Evolutionary conservation across 2,113 vertebrate genomes (phyloP).

Genomic region (Struthidea cinerea): DNA sequence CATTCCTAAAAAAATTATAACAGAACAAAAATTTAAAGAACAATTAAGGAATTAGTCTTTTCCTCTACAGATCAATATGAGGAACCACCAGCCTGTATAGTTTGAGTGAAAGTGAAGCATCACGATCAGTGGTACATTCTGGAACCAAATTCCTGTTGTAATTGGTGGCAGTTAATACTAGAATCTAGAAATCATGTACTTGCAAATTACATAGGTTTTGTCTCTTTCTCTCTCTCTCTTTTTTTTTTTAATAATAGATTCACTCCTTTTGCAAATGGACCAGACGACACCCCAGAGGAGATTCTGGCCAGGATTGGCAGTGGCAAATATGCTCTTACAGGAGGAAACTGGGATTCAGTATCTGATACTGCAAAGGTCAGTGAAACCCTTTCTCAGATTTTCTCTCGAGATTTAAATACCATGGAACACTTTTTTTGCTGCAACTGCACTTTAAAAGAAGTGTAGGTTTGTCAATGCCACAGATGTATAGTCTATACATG

Average conservation of each 20-base stretch:
- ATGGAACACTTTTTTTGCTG: neutral
- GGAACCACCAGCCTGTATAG: neutral
- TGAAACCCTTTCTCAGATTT: neutral
- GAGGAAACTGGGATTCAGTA: conserved; percentile 93
- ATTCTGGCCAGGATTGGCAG: conserved; percentile 91
- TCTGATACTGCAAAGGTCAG: conserved; percentile 90
- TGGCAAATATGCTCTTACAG: conserved; percentile 85
- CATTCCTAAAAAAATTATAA: neutral
- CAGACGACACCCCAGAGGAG: conserved; percentile 89
- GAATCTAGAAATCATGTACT: neutral
- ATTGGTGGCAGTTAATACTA: neutral
- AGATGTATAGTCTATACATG: neutral
- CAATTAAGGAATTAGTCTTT: neutral
- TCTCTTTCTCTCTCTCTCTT: neutral
- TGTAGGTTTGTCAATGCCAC: neutral
- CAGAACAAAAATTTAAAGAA: neutral
- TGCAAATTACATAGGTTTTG: neutral
- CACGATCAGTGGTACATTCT: neutral
- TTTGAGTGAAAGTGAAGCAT: neutral
- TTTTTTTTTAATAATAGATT: conserved; percentile 69
- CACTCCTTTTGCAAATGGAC: conserved; percentile 92
- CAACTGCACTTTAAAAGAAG: neutral
- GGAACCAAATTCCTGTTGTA: neutral
- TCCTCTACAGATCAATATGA: neutral
- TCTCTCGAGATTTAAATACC: neutral